These are phyloP conservation scores for Heliconius ethilla DNA, from an alignment of 2,888 invertebrate species.

Conservation along the genomic window DNA sequence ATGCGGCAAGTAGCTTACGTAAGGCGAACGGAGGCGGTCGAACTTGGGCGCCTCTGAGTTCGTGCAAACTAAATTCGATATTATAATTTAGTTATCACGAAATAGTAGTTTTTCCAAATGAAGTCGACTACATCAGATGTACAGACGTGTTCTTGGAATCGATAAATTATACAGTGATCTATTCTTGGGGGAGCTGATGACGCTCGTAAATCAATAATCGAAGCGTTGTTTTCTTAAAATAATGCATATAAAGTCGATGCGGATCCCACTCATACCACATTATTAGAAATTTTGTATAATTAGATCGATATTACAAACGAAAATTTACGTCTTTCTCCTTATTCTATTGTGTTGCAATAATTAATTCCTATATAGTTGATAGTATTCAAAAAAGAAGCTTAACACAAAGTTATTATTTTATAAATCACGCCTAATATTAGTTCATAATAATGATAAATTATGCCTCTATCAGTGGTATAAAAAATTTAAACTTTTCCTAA, in stretches of 20 bases:
- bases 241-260: conserved; percentile 11
- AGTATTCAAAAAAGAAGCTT: not conserved
- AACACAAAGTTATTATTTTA: not conserved
- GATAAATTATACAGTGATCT: conserved; percentile 27
- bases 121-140: conserved; percentile 26
- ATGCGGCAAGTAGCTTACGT: conserved; percentile 61
- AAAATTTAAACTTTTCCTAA: not conserved
- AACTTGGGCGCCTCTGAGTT: conserved; percentile 29
- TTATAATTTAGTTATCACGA: conserved; percentile 35
- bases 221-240: conserved; percentile 23
- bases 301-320: not conserved
- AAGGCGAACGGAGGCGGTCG: conserved; percentile 50
- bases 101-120: conserved; percentile 11
- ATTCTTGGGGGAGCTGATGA: conserved; percentile 20
- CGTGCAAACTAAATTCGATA: conserved; percentile 31
- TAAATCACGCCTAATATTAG: not conserved
- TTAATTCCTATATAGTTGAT: not conserved
- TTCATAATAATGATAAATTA: not conserved
- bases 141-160: conserved; percentile 28
- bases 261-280: not conserved
- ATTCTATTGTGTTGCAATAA: not conserved
- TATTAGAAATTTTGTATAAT: not conserved
- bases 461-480: not conserved
- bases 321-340: not conserved
- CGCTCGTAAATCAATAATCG: conserved; percentile 24